Conservation (phyloP, 2,797 vertebrate species). For the Peromyscus aztecus region DNA sequence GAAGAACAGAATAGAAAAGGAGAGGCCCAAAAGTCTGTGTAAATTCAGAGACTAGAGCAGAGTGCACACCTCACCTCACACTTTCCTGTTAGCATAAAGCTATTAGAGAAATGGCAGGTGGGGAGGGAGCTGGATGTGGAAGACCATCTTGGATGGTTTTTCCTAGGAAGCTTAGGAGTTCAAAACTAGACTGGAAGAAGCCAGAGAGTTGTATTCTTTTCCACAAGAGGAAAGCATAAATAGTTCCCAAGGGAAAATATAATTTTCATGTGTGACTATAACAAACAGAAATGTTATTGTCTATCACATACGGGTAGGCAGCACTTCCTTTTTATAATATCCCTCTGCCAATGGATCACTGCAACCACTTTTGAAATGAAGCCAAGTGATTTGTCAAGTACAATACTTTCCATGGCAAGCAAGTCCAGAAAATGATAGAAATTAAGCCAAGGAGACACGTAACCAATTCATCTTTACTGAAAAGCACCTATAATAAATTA, state of each 20-base stretch:
- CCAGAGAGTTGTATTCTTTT: not conserved
- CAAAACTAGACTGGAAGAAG: not conserved
- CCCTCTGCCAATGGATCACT: not conserved
- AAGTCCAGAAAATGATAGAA: not conserved
- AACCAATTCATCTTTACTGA: not conserved
- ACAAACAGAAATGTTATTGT: not conserved
- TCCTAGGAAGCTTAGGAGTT: not conserved
- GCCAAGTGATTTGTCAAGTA: constrained; percentile 35
- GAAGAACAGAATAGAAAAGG: not conserved
- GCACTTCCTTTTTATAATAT: not conserved
- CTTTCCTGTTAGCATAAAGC: not conserved
- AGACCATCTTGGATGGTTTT: not conserved
- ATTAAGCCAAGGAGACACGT: not conserved
- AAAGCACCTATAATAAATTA: not conserved
- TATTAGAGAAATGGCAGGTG: not conserved
- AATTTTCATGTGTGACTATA: constrained; percentile 22
- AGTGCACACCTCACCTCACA: not conserved
- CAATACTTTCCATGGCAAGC: not conserved
- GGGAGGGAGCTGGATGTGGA: not conserved
- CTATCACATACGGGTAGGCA: not conserved
- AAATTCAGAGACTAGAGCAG: not conserved
- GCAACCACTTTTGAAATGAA: constrained; percentile 54
- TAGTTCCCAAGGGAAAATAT: not conserved
- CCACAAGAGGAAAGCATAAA: not conserved
- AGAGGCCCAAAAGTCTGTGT: not conserved